Base-by-base conservation (phyloP, 2,797 vertebrate species). In the Cercopithecus hamlyni region DNA sequence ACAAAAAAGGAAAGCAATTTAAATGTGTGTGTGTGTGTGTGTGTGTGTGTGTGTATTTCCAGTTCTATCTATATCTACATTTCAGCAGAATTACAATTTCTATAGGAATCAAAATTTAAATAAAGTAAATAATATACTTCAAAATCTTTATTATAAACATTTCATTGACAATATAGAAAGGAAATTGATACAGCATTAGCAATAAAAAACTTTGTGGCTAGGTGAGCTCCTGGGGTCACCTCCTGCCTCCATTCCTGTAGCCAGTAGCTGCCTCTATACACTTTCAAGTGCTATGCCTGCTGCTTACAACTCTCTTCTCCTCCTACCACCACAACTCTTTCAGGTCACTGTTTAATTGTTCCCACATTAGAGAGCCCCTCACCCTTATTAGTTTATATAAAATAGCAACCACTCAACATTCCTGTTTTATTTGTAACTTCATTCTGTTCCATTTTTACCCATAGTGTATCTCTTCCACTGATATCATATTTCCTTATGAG, bases 81-180 rank as follows among this genome's bases (percentile, higher is more conserved):
- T 94, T 92, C 79, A 80, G 41, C 26, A 91, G 36, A 81, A 88
- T 91, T 52, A 41, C 4, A 80, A 93, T 88, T 86, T 88, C 86
- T 81, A 7, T 15, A 72, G 24, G 12, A 92, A 82, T 52, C 64
- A 64, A 91, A 88, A 61, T 84, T 36, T 87, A n/a, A 87, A 77
- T 82, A 70, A 89, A 27, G 15, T 41, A 52, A 61, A 43, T 19
- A 3, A 0, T 50, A 36, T 11, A 8, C 27, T 50, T 92, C 9
- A 67, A 76, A 90, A 10, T 75, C 45, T 83, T 89, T 6, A 36
- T 2, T 76, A 22, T 50, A 55, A 94, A 91, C 50, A 43, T 33
- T 72, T n/a, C 73, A 64, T 20, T 70, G 52, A n/a, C 5, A 39
- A 67, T 36, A 43, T 27, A 58, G 82, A 57, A 88, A 76, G 39